phyloP scores from a whole-genome alignment of 2,888 invertebrate genomes.

The Eucera pruinosa region DNA sequence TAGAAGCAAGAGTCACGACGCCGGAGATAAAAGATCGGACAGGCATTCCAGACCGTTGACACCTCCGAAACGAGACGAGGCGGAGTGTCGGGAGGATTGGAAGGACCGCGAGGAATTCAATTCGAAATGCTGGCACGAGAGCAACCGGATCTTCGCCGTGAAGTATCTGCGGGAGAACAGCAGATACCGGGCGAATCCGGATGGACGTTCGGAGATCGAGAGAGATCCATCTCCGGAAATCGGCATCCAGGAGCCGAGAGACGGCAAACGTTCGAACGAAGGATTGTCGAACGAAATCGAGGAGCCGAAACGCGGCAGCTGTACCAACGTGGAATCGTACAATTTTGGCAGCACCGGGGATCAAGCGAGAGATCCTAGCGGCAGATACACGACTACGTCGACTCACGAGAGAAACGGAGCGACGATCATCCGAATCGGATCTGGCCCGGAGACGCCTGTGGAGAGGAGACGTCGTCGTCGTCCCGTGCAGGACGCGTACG shows the following conservation, averaged over 20 bases:
- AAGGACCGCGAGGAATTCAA: slow-evolving; percentile 60
- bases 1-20: slow-evolving; percentile 48
- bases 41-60: slow-evolving; percentile 79
- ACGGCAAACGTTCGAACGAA: slow-evolving; percentile 10
- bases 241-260: neutral
- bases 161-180: slow-evolving; percentile 74
- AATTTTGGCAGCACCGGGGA: neutral
- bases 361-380: neutral
- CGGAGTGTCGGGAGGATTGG: slow-evolving; percentile 22
- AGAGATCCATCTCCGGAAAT: slow-evolving; percentile 37
- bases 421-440: slow-evolving; percentile 77
- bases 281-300: slow-evolving; percentile 22
- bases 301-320: slow-evolving; percentile 8
- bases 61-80: slow-evolving; percentile 69
- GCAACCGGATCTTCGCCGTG: slow-evolving; percentile 70
- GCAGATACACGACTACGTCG: slow-evolving; percentile 52
- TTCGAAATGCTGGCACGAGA: slow-evolving; percentile 75
- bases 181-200: slow-evolving; percentile 57
- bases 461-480: slow-evolving; percentile 70
- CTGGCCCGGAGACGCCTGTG: slow-evolving; percentile 62
- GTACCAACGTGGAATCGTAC: neutral
- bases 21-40: slow-evolving; percentile 58
- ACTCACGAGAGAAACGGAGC: slow-evolving; percentile 75
- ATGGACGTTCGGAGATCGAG: slow-evolving; percentile 49
- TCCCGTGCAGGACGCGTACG: slow-evolving; percentile 56